phyloP scores from a whole-genome alignment of 2,888 invertebrate species.

The Leptinotarsa rubiginosa region DNA sequence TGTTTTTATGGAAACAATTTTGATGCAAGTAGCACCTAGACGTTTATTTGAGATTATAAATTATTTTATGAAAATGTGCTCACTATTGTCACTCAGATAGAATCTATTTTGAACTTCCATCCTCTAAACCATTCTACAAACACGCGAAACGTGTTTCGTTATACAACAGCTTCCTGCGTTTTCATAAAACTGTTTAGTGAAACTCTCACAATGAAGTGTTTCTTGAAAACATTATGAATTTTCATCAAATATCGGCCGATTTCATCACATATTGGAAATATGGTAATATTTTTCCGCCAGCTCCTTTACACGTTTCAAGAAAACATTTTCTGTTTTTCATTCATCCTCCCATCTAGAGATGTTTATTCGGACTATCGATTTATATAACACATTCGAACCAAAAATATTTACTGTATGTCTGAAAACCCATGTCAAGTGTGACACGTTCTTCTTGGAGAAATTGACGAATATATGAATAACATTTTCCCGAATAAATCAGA shows the following conservation, averaged over 20 bases:
- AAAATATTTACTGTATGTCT: constrained; percentile 3
- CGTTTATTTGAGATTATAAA: no score
- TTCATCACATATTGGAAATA: neutral
- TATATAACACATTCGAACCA: constrained; percentile 3
- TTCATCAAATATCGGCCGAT: neutral
- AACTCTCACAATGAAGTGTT: no score
- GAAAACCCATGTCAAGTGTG: constrained; percentile 10
- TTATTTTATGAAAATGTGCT: no score
- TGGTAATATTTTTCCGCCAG: neutral
- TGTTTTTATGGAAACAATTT: no score
- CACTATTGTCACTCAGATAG: no score
- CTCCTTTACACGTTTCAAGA: neutral
- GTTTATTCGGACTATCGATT: constrained; percentile 1
- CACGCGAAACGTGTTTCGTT: no score
- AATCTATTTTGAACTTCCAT: no score
- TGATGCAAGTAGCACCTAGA: no score
- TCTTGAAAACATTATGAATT: neutral
- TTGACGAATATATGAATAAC: constrained; percentile 14
- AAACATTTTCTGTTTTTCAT: neutral
- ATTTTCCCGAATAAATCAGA: constrained; percentile 2
- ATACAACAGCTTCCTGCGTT: no score
- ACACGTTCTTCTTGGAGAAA: constrained; percentile 1
- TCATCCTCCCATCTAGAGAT: neutral
- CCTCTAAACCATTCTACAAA: no score
- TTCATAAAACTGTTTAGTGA: no score